Base-by-base conservation (phyloP, 2,797 vertebrate genomes). In the Danionella dracula region DNA sequence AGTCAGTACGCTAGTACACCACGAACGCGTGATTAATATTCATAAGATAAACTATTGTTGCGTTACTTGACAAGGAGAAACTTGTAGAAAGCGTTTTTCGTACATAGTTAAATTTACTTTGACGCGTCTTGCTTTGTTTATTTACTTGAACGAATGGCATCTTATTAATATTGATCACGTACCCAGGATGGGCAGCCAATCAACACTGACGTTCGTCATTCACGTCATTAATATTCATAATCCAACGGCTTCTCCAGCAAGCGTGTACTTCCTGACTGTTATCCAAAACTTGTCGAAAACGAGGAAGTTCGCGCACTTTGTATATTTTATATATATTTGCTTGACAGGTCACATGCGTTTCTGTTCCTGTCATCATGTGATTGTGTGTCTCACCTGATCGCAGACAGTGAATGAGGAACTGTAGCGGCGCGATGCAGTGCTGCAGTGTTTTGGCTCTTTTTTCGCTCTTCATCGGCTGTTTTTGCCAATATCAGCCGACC, bases 401-500 rank as follows among this genome's bases (percentile, higher is more conserved):
- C 2, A 16, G 23, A 27, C 23, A 27, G 2, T 27, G 8, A 15
- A 1, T 34, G 2, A 0, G 2, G 5, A 1, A 44, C 17, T 34
- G 84, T 81, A 81, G 66, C 38, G 20, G 8, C 31, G n/a, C 15
- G 7, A 31, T 8, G 8, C n/a, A n/a, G 75, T 2, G 1, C 4
- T 32, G 4, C 3, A 0, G 2, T 4, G 4, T 31, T 12, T 46
- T 2, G 2, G 1, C 78, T 0, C 35, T 83, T 1, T 8, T 50
- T 1, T 49, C 66, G 11, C 6, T 77, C 37, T 20, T 83, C 9
- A 1, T 76, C 4, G 58, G 75, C 19, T 71, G 60, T 54, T 8
- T 19, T 16, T 35, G 44, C 58, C 60, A 74, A 37, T 96, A 93
- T 48, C 68, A 92, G 11, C 92, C 95, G 2, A 91, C 75, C 20